These are phyloP conservation scores for Lasius platythorax DNA, from an alignment of 2,888 invertebrate species.

Conservation along the genomic window DNA sequence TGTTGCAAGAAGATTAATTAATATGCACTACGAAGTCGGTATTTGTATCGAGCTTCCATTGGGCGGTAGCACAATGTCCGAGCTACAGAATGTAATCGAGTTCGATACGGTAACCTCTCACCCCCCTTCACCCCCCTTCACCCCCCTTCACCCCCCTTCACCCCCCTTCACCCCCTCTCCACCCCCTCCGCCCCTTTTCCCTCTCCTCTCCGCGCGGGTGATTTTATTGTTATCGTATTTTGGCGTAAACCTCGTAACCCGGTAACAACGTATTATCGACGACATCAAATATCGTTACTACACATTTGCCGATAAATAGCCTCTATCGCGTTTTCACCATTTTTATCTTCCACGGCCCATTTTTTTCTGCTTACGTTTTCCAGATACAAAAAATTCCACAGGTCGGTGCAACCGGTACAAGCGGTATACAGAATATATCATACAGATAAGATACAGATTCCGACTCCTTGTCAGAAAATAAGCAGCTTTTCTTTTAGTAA, in stretches of 20 bases:
- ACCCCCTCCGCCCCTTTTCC: not conserved
- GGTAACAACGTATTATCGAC: slow-evolving; percentile 48
- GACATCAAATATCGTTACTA: slow-evolving; percentile 39
- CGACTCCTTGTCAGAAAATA: not conserved
- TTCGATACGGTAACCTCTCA: slow-evolving; percentile 42
- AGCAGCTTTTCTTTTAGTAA: not conserved
- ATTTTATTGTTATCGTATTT: slow-evolving; percentile 52
- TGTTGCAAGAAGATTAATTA: slow-evolving; percentile 34
- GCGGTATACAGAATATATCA: not conserved
- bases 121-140: not conserved
- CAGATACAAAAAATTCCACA: not conserved
- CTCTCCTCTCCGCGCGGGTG: slow-evolving; percentile 5
- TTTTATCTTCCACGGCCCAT: not conserved
- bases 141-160: not conserved
- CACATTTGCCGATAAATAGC: slow-evolving; percentile 39
- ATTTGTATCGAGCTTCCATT: slow-evolving; percentile 16
- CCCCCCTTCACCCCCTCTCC: not conserved
- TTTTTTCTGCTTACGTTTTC: not conserved
- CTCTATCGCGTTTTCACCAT: slow-evolving; percentile 32
- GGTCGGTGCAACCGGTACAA: not conserved
- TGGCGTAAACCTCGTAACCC: slow-evolving; percentile 47
- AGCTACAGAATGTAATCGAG: slow-evolving; percentile 43
- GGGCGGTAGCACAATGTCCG: slow-evolving; percentile 46
- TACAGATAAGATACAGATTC: not conserved
- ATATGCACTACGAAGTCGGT: slow-evolving; percentile 36